A percentile compares a stretch with the other conserved stretches of the same genome.
phyloP scores from a whole-genome alignment of 1,140 invertebrate genomes.

The Ridgeia piscesae region DNA sequence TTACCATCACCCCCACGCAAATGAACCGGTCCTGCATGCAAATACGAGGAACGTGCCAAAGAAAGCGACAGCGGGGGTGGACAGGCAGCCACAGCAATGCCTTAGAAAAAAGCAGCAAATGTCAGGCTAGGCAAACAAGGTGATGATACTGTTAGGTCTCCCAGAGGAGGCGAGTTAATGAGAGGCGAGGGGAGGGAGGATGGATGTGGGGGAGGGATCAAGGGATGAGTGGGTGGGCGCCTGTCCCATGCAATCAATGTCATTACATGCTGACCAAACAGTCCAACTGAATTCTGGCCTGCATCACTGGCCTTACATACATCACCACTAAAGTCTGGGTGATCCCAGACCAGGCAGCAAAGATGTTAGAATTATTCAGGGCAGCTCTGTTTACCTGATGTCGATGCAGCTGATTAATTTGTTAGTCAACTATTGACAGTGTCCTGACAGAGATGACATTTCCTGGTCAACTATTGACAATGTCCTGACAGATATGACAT shows the following conservation, averaged over 20 bases:
- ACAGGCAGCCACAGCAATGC: not conserved
- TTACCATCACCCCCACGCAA: not conserved
- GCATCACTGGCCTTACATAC: not conserved
- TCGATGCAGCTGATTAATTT: not conserved
- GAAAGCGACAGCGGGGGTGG: not conserved
- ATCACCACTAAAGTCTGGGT: not conserved
- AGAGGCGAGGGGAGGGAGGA: not conserved
- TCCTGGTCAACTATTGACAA: not conserved
- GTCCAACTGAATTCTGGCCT: not conserved
- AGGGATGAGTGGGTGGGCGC: not conserved
- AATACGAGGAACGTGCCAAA: not conserved
- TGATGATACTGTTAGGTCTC: not conserved
- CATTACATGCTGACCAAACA: not conserved
- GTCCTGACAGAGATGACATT: not conserved
- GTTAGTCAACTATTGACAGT: not conserved
- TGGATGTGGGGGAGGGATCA: not conserved
- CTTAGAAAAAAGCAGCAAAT: not conserved
- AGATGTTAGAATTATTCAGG: not conserved
- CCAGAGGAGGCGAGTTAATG: not conserved
- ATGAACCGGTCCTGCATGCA: not conserved
- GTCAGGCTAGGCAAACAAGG: not conserved
- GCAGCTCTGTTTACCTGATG: not conserved
- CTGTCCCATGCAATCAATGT: not conserved
- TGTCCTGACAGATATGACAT: not conserved
- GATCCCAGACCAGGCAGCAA: too few species aligned